Evolutionary conservation across 2,797 vertebrate genomes (phyloP).

Genomic region (Myripristis murdjan): DNA sequence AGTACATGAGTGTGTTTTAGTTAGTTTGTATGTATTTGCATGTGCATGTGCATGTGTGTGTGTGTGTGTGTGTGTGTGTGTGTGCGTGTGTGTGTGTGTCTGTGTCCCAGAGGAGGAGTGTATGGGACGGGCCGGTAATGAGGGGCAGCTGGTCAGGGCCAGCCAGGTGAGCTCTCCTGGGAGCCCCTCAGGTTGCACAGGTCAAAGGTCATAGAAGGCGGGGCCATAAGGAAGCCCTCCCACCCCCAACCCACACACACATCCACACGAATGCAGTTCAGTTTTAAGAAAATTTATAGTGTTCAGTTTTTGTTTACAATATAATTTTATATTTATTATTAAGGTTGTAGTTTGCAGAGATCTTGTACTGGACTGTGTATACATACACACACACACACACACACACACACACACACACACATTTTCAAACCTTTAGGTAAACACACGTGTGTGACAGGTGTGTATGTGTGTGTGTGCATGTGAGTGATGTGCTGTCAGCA

Average conservation of each 20-base stretch:
- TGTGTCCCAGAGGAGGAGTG: constrained; percentile 4
- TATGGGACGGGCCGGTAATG: constrained; percentile 24
- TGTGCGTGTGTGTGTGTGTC: constrained; percentile 8
- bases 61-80: constrained; percentile 15
- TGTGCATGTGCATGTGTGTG: constrained; percentile 6
- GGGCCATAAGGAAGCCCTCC: constrained; percentile 20
- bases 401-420: no score
- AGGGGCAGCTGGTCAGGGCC: constrained; percentile 60
- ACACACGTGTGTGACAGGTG: no score
- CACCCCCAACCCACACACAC: not conserved
- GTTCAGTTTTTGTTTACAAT: no score
- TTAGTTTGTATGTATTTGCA: not conserved
- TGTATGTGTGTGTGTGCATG: constrained; percentile 51
- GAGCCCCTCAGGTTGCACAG: constrained; percentile 60
- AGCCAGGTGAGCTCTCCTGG: constrained; percentile 64
- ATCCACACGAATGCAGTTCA: no score
- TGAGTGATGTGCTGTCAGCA: constrained; percentile 61
- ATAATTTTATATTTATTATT: no score
- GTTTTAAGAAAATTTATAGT: no score
- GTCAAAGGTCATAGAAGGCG: no score
- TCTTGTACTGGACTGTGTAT: no score
- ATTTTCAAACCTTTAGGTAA: no score
- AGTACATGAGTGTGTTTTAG: not conserved
- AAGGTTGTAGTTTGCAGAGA: no score
- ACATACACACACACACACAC: no score